These are phyloP conservation scores for Synchiropus splendidus DNA, from an alignment of 2,113 vertebrate species.

Conservation along the genomic window DNA sequence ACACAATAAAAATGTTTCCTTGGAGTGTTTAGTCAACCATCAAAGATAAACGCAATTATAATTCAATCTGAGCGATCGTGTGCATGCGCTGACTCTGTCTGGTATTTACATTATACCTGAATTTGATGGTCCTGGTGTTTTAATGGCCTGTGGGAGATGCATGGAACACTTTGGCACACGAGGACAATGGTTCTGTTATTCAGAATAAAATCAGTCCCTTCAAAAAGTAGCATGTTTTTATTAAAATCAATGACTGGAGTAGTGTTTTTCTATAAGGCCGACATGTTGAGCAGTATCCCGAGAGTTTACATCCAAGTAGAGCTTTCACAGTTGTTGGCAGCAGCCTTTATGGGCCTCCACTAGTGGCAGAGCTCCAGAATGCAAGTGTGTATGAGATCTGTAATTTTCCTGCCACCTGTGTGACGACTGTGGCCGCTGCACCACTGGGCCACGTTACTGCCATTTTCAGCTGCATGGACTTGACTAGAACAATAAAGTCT, in stretches of 20 bases:
- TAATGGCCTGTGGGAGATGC: no score
- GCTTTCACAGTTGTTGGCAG: conserved; percentile 51
- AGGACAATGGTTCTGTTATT: conserved; percentile 31
- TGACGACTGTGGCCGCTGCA: conserved; percentile 25
- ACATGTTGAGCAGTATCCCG: conserved; percentile 28
- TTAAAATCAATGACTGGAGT: conserved; percentile 15
- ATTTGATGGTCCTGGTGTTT: no score
- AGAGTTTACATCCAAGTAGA: conserved; percentile 42
- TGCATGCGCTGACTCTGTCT: no score
- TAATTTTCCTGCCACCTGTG: conserved; percentile 62
- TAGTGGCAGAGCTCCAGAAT: conserved; percentile 48
- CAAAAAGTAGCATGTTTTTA: conserved; percentile 26
- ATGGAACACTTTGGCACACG: neutral
- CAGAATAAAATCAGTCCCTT: conserved; percentile 7
- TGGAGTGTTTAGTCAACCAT: conserved; percentile 9
- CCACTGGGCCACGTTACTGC: conserved; percentile 6
- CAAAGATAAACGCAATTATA: no score
- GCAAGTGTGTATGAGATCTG: conserved; percentile 29
- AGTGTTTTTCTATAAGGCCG: no score
- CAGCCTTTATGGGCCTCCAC: conserved; percentile 48
- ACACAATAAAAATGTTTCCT: neutral
- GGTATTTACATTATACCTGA: no score
- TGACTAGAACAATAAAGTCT: conserved; percentile 46
- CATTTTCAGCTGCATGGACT: conserved; percentile 27
- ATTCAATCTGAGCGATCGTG: no score